A percentile compares a stretch with the other conserved stretches of the same genome.
Conservation (phyloP, 2,797 vertebrate species). For the Balearica regulorum region DNA sequence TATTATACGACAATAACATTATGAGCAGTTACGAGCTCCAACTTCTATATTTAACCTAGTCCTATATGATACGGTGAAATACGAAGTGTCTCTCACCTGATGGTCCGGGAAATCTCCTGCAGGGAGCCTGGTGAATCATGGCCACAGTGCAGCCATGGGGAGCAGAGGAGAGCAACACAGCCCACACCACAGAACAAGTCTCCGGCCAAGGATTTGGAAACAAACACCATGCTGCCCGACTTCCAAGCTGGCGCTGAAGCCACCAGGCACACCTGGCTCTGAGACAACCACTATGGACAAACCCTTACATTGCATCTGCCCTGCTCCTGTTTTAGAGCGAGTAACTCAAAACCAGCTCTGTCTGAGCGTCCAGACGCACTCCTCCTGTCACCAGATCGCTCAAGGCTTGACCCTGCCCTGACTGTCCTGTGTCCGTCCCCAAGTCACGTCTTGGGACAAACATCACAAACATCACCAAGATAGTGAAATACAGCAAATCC, state of each 20-base stretch:
- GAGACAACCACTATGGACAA: background rate
- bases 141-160: background rate
- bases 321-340: background rate
- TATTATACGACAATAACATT: background rate
- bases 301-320: background rate
- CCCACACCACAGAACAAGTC: background rate
- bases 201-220: background rate
- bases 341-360: background rate
- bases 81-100: background rate
- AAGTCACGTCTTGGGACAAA: background rate
- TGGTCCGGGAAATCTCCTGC: background rate
- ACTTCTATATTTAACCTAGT: background rate
- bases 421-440: background rate
- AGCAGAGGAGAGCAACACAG: rapidly evolving
- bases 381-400: background rate
- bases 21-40: background rate
- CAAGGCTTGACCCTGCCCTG: background rate
- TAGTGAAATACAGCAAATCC: background rate
- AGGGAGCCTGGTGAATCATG: background rate
- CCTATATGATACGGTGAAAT: background rate
- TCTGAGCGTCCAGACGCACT: background rate
- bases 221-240: background rate
- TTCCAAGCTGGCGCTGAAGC: background rate
- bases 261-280: background rate
- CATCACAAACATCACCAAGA: background rate